Conservation (phyloP, 2,113 vertebrate genomes). For the Mobula hypostoma region DNA sequence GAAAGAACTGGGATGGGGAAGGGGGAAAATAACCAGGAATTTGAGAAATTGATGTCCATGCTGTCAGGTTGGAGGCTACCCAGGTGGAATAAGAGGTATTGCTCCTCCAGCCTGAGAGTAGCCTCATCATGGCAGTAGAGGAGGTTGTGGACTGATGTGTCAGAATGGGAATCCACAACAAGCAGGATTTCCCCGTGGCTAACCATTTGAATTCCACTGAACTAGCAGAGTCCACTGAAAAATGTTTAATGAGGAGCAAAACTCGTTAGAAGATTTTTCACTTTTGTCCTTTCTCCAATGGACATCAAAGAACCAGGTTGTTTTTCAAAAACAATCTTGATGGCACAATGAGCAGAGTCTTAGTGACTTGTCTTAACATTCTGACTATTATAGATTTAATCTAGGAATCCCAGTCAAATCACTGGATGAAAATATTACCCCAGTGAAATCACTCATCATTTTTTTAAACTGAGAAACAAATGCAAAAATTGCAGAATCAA, state of each 20-base stretch:
- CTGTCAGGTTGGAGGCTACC: too few relatives aligned
- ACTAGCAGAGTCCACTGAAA: background rate
- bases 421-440: background rate
- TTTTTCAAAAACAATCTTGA: too few relatives aligned
- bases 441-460: background rate
- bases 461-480: background rate
- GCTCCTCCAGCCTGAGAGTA: too few relatives aligned
- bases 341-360: background rate
- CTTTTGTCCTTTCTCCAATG: background rate
- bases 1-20: too few relatives aligned
- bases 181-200: too few relatives aligned
- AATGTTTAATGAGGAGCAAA: background rate
- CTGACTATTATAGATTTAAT: background rate
- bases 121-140: too few relatives aligned
- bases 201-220: background rate
- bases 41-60: too few relatives aligned
- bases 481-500: background rate
- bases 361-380: background rate
- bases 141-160: too few relatives aligned
- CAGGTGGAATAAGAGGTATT: too few relatives aligned
- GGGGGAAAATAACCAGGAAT: too few relatives aligned
- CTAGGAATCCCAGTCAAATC: background rate
- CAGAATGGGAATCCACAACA: too few relatives aligned
- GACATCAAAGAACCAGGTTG: background rate
- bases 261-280: background rate